Conservation (phyloP, 2,113 vertebrate genomes). For the Anguilla rostrata region DNA sequence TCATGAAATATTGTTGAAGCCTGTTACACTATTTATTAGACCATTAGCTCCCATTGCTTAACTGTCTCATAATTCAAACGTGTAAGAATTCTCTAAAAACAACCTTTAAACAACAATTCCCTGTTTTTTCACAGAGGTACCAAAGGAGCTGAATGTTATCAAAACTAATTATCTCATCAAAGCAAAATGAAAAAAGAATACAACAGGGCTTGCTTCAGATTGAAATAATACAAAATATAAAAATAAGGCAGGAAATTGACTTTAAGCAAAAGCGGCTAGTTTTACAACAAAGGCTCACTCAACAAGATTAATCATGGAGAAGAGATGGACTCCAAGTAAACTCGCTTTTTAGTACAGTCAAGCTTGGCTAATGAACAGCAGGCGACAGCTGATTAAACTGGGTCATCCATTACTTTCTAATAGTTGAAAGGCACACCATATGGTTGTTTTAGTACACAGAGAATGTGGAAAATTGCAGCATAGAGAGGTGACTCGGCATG, state of each 20-base stretch:
- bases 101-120: background rate
- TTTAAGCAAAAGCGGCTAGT: background rate
- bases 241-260: background rate
- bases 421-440: conserved; percentile 8
- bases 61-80: background rate
- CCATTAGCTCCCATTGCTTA: background rate
- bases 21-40: background rate
- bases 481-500: conserved; percentile 5
- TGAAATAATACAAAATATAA: conserved; percentile 4
- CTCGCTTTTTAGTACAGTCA: conserved; percentile 8
- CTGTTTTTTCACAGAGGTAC: background rate
- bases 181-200: background rate
- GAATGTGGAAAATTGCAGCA: conserved; percentile 1
- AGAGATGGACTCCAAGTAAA: background rate
- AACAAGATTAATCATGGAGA: background rate
- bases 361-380: conserved; percentile 10
- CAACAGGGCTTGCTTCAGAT: background rate
- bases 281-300: conserved; percentile 4
- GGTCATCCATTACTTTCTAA: conserved; percentile 9
- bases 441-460: background rate
- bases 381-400: conserved; percentile 8
- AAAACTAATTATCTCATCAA: background rate
- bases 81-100: background rate
- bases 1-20: background rate
- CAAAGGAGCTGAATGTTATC: background rate